Evolutionary conservation across 2,113 vertebrate genomes (phyloP).

Genomic region (Genyomyrus donnyi): DNA sequence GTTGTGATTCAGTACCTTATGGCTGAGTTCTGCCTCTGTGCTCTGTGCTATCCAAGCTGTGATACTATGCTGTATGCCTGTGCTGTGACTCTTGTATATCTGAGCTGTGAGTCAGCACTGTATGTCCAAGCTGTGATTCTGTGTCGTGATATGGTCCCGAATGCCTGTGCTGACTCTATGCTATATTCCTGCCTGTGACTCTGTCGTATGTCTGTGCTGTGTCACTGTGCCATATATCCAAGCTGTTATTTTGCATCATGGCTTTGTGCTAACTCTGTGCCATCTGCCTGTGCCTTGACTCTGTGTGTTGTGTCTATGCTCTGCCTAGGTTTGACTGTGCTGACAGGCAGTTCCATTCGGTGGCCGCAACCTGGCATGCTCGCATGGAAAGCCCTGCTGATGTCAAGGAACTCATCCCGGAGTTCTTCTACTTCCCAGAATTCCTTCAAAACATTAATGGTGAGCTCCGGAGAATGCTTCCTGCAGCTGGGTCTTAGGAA

Average conservation of each 20-base stretch:
- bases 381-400: constrained; percentile 93
- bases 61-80: too few species aligned
- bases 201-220: not conserved
- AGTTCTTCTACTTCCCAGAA: constrained; percentile 96
- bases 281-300: not conserved
- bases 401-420: constrained; percentile 93
- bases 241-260: not conserved
- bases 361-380: constrained; percentile 90
- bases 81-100: too few species aligned
- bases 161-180: not conserved
- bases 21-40: too few species aligned
- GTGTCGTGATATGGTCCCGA: not conserved
- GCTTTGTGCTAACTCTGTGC: not conserved
- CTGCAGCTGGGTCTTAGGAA: not conserved
- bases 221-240: not conserved
- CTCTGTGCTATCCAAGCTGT: too few species aligned
- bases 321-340: constrained; percentile 85
- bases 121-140: not conserved
- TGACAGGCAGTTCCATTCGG: constrained; percentile 91
- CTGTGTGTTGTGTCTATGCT: not conserved
- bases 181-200: not conserved
- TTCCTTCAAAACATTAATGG: constrained; percentile 92
- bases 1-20: too few species aligned
- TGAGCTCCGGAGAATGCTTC: constrained; percentile 33
- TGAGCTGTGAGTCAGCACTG: too few species aligned